Base-by-base conservation (phyloP, 1,140 invertebrate genomes). In the Apis dorsata region DNA sequence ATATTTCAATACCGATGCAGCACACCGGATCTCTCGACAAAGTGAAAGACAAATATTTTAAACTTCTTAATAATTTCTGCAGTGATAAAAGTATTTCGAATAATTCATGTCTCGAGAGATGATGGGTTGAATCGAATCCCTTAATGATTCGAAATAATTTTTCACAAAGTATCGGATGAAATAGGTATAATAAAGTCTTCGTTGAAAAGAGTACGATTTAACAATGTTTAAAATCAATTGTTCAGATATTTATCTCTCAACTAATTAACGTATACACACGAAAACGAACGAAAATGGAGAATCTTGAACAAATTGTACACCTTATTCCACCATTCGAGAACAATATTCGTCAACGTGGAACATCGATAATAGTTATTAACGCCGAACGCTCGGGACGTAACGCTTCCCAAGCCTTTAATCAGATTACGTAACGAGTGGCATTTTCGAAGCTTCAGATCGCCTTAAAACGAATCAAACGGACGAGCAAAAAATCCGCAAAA, bases 381-480 rank as follows among this genome's bases (percentile, higher is more conserved):
- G 60, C 17, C 15, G 15, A 21, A 72, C 17, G 68, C 69, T 72
- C 49, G 15, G 49, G 13, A 55, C 21, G 51, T 17, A 57, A 65
- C 49, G 59, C 59, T 63, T 28, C 8, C 24, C 49, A 24, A 72
- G 79, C 79, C 70, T 80, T 65, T 80, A 73, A 80, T 80, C 79
- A 80, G 79, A 71, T 80, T 80, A 80, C 79, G 49, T 28, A 28
- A 63, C 69, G 44, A 72, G 49, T 72, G 66, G 60, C 69, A 65
- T 73, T 57, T 34, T 9, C 68, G 15, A 55, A 73, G 79, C 79
- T 44, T 51, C 44, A 10, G 13, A 70, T 79, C 44, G 44, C 17
- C 79, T 62, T 62, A 4, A 51, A 53, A 55, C 44, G n/a, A 53
- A 71, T n/a, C 34, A 60, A 59, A 74, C 19, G 24, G 44, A 7